These are phyloP conservation scores for Clangula hyemalis DNA, from an alignment of 2,797 vertebrate genomes.

Conservation along the genomic window DNA sequence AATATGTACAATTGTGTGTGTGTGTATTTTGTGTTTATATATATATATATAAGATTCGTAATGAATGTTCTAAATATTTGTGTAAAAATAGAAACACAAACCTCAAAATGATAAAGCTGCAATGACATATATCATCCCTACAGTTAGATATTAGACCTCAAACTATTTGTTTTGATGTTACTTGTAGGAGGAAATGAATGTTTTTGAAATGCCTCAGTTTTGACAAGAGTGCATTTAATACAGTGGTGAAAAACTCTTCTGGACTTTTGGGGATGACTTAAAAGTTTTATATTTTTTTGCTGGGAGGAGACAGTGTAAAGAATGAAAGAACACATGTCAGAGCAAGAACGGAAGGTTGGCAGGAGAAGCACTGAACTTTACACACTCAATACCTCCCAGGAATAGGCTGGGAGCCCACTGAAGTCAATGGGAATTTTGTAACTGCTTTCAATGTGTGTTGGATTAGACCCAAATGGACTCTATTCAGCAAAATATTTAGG, in stretches of 20 bases:
- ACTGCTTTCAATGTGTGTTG: neutral
- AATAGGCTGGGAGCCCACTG: conserved; percentile 7
- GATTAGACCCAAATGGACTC: neutral
- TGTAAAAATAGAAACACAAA: neutral
- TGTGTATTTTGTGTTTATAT: neutral
- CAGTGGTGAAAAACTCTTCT: neutral
- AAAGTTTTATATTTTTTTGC: neutral
- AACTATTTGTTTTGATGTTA: neutral
- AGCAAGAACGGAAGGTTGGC: conserved; percentile 15
- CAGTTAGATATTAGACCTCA: neutral
- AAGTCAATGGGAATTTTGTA: conserved; percentile 55
- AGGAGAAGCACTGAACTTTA: conserved; percentile 33
- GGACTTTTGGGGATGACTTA: neutral
- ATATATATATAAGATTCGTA: neutral
- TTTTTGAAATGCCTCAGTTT: neutral
- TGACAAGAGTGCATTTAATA: neutral
- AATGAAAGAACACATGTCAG: neutral
- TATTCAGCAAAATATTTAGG: neutral
- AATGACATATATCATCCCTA: neutral
- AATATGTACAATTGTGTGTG: neutral
- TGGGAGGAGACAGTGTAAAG: neutral
- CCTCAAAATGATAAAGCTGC: neutral
- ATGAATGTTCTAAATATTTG: neutral
- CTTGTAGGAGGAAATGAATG: neutral
- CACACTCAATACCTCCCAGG: conserved; percentile 46